Evolutionary conservation across 2,888 invertebrate genomes (phyloP), one percentile per base, ranked within the genome.

Genomic region (Dendrolimus pini): DNA sequence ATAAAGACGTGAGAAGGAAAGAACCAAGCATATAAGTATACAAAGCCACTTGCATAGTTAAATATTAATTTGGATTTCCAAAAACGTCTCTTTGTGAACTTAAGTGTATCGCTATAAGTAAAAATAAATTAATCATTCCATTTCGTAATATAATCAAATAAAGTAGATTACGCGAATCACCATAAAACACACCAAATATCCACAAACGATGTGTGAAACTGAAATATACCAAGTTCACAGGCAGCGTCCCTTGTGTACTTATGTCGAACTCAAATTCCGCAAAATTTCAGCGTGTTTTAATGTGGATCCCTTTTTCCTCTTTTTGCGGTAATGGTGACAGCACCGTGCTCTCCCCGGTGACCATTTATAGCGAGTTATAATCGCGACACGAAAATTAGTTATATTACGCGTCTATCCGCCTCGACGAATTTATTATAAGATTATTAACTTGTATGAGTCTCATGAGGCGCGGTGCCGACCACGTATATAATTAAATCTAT

Each of bases 281-380:
- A 66, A 77, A 78, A 76, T 72, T 80, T 74, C 72, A 72, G 72
- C 71, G 64, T 68, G 68, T 76, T 79, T 80, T 77, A 80, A 78
- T 78, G 71, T 63, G 66, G 60, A 72, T 75, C 70, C 70, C 67
- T 74, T 78, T 47, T 78, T 75, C 70, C 72, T 72, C 70, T 80
- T 80, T 82, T 82, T 82, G 79, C 75, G 79, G 80, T 78, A 77
- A 78, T 76, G 77, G 73, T 78, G 81, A 77, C 82, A 77, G 71
- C 73, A 66, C 72, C 62, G 72, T 66, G 77, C 66, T 71, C 68
- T 75, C 78, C 70, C 74, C 47, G 58, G 72, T 69, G 70, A 74
- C 75, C 75, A 78, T 83, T 85, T 83, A 78, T 81, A 80, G 83
- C 77, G 78, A 80, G 76, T 79, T 83, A 81, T 82, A 83, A 84